phyloP scores from a whole-genome alignment of 2,797 vertebrate genomes.

The Periophthalmus magnuspinnatus region DNA sequence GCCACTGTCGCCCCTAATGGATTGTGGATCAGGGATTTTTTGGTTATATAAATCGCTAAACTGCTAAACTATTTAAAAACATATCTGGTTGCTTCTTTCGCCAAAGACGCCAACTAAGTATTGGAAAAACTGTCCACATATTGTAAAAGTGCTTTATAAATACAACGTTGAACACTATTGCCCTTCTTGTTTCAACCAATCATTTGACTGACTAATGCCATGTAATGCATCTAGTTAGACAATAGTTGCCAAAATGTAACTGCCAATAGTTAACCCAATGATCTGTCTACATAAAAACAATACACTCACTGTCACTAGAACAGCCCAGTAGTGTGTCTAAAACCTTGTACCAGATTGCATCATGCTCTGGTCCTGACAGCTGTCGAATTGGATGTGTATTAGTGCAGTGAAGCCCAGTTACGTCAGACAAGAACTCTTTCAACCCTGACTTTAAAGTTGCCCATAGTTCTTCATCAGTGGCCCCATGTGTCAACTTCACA shows the following conservation, averaged over 20 bases:
- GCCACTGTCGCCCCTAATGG: too few species aligned
- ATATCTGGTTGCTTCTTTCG: too few species aligned
- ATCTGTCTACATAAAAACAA: too few species aligned
- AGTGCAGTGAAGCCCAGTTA: conserved; percentile 39
- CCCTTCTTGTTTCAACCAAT: background rate
- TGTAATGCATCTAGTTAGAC: background rate
- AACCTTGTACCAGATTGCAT: conserved; percentile 42
- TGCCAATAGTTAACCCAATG: background rate
- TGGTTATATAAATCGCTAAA: too few species aligned
- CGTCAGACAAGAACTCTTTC: conserved; percentile 43
- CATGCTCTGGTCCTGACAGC: conserved; percentile 37
- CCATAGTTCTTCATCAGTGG: conserved; percentile 13
- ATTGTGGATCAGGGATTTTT: too few species aligned
- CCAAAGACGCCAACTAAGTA: too few species aligned
- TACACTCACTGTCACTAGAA: background rate
- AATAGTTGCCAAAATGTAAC: background rate
- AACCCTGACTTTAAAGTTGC: conserved; percentile 40
- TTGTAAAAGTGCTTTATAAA: background rate
- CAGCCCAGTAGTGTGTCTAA: conserved; percentile 13
- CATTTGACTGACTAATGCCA: background rate
- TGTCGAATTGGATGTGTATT: conserved; percentile 23
- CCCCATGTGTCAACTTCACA: background rate
- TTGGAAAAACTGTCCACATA: too few species aligned
- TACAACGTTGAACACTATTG: background rate
- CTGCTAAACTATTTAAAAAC: too few species aligned